Evolutionary conservation across 2,888 invertebrate species (phyloP), one percentile per base, ranked within the genome.

Genomic region (Drosophila fulvimacula): DNA sequence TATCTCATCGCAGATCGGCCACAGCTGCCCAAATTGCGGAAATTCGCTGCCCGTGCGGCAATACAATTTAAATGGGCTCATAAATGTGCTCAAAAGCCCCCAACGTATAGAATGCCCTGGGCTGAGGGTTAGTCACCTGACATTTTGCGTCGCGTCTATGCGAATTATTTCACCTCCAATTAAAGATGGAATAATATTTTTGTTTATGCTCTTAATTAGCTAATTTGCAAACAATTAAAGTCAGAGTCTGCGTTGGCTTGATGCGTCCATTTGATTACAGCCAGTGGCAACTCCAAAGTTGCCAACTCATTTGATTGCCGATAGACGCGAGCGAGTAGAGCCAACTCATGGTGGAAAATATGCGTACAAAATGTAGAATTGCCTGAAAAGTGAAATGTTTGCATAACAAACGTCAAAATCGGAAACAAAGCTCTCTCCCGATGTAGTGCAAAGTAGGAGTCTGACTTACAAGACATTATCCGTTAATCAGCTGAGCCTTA

Each of bases 191-290:
- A 79, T 69, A 59, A 70, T 66, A 61, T 66, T 79, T 72, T 73
- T 58, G 51, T 69, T 69, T 53, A 61, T 69, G 57, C 69, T 62
- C 68, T 70, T 87, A 87, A 87, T 89, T 87, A 81, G 76, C 84
- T 85, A 84, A 85, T 89, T 85, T 85, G 85, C 89, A 85, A 89
- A 87, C 89, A 85, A 85, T 85, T 79, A 79, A 84, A 69, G 51
- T 10, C 56, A 24, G 41, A 69, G 57, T 53, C 53, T 67, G 60
- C 72, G 53, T n/a, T 11, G 60, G 44, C 38, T 42, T 46, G 19
- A 63, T 44, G 46, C 34, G n/a, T 41, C 21, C 58, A 49, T 72
- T 51, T 56, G 49, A 49, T 78, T 62, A 56, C 62, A 56, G 49
- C 48, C 46, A 49, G 56, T 49, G 77, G 42, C 41, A 24, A 34